A percentile compares a stretch with the other conserved stretches of the same genome.
Evolutionary conservation across 2,888 invertebrate species (phyloP).

Genomic region (Mesoligia furuncula): DNA sequence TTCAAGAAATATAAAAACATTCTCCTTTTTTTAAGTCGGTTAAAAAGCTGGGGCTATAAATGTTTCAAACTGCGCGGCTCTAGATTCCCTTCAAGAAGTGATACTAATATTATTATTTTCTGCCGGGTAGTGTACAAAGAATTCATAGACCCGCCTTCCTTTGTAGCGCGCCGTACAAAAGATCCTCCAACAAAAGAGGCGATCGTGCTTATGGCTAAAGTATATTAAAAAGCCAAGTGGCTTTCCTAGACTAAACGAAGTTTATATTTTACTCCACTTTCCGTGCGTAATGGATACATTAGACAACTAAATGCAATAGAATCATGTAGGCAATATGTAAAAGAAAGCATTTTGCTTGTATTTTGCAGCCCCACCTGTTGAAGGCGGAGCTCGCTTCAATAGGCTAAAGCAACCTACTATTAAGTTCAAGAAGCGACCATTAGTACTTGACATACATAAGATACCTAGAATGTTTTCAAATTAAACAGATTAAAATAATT

Average conservation of each 20-base stretch:
- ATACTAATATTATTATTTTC: conserved; percentile 21
- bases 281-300: background rate
- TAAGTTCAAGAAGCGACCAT: conserved; percentile 14
- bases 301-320: background rate
- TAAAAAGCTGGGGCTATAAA: background rate
- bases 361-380: conserved; percentile 46
- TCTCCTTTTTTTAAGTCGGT: too few species aligned
- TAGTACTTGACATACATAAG: background rate
- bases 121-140: conserved; percentile 13
- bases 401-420: conserved; percentile 21
- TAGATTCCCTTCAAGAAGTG: conserved; percentile 7
- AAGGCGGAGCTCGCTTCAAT: conserved; percentile 27
- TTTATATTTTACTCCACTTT: background rate
- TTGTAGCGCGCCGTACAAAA: conserved; percentile 35
- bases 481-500: background rate
- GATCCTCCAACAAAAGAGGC: conserved; percentile 24
- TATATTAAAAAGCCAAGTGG: conserved; percentile 24
- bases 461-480: background rate
- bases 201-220: conserved; percentile 14
- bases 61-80: background rate
- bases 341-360: background rate
- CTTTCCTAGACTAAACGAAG: background rate
- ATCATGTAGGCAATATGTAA: background rate
- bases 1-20: background rate
- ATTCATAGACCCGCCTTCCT: conserved; percentile 3